These are phyloP conservation scores for Ramphastos sulfuratus DNA, from an alignment of 2,113 vertebrate genomes.

Conservation along the genomic window DNA sequence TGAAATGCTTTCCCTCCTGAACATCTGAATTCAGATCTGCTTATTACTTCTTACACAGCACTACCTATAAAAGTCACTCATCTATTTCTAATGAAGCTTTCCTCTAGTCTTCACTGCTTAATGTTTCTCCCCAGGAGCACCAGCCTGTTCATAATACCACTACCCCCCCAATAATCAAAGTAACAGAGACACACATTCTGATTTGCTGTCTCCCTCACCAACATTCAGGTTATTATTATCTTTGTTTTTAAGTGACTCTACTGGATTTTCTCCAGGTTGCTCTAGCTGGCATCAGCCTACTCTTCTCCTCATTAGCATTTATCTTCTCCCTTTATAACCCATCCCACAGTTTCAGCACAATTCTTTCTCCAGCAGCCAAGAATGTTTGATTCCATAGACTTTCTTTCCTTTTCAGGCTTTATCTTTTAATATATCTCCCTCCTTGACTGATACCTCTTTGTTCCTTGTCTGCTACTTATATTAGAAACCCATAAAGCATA, in stretches of 20 bases:
- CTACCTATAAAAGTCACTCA: background rate
- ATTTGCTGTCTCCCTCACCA: background rate
- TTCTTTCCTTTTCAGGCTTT: background rate
- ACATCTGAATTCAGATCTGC: background rate
- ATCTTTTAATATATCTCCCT: background rate
- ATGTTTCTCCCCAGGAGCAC: background rate
- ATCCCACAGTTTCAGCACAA: background rate
- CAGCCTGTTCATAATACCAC: background rate
- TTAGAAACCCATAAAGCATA: background rate
- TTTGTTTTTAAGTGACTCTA: background rate
- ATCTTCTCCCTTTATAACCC: background rate
- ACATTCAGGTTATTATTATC: background rate
- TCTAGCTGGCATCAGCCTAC: background rate
- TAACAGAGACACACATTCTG: background rate
- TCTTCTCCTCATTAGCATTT: background rate
- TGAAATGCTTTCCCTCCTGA: background rate
- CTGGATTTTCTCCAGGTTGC: background rate
- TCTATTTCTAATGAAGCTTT: background rate
- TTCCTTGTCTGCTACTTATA: background rate
- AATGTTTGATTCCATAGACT: background rate
- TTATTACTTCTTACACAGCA: background rate
- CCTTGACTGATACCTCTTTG: background rate
- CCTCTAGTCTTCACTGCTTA: background rate
- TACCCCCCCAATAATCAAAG: background rate
- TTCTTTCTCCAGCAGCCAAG: background rate